Evolutionary conservation across 2,888 invertebrate species (phyloP).

Genomic region (Pheosia gnoma): DNA sequence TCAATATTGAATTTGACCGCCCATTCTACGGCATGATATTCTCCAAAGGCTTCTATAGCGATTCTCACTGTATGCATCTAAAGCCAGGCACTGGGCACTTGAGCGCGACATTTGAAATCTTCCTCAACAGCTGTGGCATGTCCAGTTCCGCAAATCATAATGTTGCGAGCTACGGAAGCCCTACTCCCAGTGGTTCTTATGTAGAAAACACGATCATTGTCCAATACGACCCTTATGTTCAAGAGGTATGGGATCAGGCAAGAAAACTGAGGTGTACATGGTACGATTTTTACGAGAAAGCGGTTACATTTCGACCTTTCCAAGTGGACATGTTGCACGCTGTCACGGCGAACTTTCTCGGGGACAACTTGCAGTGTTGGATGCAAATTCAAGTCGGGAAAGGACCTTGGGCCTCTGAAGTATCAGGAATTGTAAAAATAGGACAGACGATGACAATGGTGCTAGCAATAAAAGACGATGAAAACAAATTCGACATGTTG

Average conservation of each 20-base stretch:
- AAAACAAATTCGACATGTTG: constrained; percentile 97
- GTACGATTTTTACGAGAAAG: constrained; percentile 98
- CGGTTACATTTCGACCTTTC: constrained; percentile 97
- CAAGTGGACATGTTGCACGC: constrained; percentile 98
- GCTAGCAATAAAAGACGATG: constrained; percentile 96
- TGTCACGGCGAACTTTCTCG: constrained; percentile 97
- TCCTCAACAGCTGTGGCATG: constrained; percentile 97
- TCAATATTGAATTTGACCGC: constrained; percentile 96
- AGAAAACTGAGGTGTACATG: constrained; percentile 96
- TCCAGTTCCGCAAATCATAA: constrained; percentile 96
- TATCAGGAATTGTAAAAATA: constrained; percentile 97
- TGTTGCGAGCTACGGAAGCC: constrained; percentile 92
- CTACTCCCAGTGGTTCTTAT: constrained; percentile 95
- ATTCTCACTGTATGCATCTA: constrained; percentile 95
- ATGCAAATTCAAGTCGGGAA: constrained; percentile 99
- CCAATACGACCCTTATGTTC: constrained; percentile 97
- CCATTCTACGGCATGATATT: constrained; percentile 98
- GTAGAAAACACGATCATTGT: constrained; percentile 98
- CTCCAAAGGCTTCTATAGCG: constrained; percentile 96
- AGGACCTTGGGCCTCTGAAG: constrained; percentile 98
- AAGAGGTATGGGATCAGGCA: constrained; percentile 98
- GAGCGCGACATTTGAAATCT: constrained; percentile 96
- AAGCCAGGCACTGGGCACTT: constrained; percentile 96
- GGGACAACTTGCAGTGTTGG: constrained; percentile 98
- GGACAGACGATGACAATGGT: constrained; percentile 99